Percentiles rank a stretch among this genome's conserved stretches.
These are phyloP conservation scores for Diploscapter pachys DNA, from an alignment of 1,140 invertebrate genomes.

Conservation along the genomic window DNA sequence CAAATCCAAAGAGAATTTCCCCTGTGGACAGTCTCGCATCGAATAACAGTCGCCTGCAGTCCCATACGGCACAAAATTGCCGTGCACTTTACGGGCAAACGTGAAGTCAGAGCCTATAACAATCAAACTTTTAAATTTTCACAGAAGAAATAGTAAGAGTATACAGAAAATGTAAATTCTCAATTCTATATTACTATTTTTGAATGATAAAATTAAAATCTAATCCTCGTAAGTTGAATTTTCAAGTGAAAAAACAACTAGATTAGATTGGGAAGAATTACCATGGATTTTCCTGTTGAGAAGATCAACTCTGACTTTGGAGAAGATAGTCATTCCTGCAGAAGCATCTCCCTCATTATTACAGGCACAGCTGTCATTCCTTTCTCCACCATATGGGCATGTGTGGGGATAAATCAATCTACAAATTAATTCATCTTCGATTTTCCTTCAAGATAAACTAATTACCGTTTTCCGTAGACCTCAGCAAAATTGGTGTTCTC, in stretches of 20 bases:
- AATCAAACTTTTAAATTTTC: no score
- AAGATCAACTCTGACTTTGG: slow-evolving; percentile 66
- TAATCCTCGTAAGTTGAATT: no score
- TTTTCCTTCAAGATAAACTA: background rate
- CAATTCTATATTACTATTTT: no score
- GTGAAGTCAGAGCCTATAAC: slow-evolving; percentile 39
- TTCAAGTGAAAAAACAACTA: no score
- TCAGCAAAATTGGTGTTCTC: slow-evolving; percentile 53
- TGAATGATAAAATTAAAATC: no score
- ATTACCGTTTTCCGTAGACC: slow-evolving; percentile 57
- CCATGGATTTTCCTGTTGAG: slow-evolving; percentile 64
- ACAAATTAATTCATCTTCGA: slow-evolving; percentile 35
- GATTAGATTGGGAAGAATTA: slow-evolving; percentile 48
- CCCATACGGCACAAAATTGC: slow-evolving; percentile 68
- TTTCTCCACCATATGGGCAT: slow-evolving; percentile 69
- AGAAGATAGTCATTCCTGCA: slow-evolving; percentile 63
- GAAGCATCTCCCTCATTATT: slow-evolving; percentile 61
- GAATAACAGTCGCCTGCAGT: slow-evolving; percentile 83
- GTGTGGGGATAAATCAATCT: slow-evolving; percentile 68
- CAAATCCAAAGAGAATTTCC: slow-evolving; percentile 74
- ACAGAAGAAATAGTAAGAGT: no score
- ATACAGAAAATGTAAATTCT: no score
- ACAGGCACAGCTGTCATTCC: slow-evolving; percentile 69
- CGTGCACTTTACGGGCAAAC: slow-evolving; percentile 45
- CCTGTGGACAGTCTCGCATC: slow-evolving; percentile 73